Evolutionary conservation across 2,797 vertebrate species (phyloP).

Genomic region (Bovichtus diacanthus): DNA sequence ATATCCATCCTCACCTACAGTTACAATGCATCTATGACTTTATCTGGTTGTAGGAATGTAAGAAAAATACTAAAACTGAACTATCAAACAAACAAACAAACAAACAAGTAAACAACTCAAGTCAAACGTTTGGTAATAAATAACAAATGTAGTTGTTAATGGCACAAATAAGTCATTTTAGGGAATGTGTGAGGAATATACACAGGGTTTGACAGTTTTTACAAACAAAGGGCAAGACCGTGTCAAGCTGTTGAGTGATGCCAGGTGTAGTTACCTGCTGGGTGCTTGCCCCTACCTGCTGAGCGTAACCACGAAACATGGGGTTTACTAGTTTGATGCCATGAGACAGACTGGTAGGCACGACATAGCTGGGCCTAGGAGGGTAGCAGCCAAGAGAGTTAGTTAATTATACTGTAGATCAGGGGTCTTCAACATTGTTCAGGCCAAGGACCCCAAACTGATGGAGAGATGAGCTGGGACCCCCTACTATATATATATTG

Average conservation of each 20-base stretch:
- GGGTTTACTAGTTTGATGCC: conserved; percentile 99
- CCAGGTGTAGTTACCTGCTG: conserved; percentile 82
- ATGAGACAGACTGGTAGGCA: conserved; percentile 96
- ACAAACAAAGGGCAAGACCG: conserved; percentile 21
- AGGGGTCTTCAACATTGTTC: too few relatives aligned
- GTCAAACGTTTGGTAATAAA: neutral
- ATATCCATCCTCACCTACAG: neutral
- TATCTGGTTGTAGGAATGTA: neutral
- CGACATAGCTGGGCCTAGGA: conserved; percentile 94
- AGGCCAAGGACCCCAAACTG: too few relatives aligned
- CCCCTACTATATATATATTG: too few relatives aligned
- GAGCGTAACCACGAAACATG: conserved; percentile 98
- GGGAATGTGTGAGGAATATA: neutral
- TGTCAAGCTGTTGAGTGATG: conserved; percentile 43
- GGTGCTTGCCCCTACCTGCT: conserved; percentile 87
- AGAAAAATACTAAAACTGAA: neutral
- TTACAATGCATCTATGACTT: neutral
- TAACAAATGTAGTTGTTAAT: neutral
- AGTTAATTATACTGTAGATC: conserved; percentile 4
- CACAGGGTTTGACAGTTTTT: conserved; percentile 1
- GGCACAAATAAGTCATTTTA: neutral
- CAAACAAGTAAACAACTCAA: neutral
- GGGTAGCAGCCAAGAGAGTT: conserved; percentile 9
- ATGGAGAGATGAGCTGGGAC: too few relatives aligned
- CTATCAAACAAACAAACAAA: too few relatives aligned